Conservation (phyloP, 2,888 invertebrate species). For the Oithona nana region DNA sequence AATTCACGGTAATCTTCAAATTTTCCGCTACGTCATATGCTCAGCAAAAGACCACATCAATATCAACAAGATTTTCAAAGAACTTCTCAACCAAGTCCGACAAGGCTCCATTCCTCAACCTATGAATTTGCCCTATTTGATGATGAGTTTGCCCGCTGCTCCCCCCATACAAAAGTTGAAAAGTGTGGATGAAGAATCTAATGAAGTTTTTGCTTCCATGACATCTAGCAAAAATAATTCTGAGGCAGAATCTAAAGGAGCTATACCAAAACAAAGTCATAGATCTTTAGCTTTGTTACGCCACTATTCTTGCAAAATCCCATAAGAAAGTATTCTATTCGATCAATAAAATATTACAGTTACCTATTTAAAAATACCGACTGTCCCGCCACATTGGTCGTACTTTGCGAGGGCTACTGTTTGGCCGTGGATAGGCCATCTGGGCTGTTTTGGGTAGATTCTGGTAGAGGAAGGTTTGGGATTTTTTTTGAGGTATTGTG, state of each 20-base stretch:
- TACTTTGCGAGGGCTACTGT: no score
- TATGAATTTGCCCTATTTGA: background rate
- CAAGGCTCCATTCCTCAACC: background rate
- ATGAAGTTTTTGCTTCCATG: background rate
- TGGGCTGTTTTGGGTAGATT: no score
- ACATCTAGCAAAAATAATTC: background rate
- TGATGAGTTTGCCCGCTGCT: background rate
- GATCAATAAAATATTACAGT: no score
- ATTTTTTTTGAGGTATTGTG: no score
- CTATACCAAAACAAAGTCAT: background rate
- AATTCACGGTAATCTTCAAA: slow-evolving; percentile 4
- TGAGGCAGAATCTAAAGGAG: background rate
- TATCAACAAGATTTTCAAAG: slow-evolving; percentile 9
- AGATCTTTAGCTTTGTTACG: background rate
- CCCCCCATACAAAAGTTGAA: background rate
- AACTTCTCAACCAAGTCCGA: slow-evolving; percentile 7
- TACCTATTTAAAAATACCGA: no score
- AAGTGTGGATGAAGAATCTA: background rate
- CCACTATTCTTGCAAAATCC: slow-evolving; percentile 4
- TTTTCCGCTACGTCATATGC: background rate
- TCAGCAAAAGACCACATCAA: slow-evolving; percentile 8
- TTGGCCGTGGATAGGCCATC: no score
- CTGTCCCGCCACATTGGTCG: no score
- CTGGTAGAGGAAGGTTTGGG: no score
- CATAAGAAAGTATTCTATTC: no score